Evolutionary conservation across 2,888 invertebrate genomes (phyloP).

Genomic region (Spodoptera picta): DNA sequence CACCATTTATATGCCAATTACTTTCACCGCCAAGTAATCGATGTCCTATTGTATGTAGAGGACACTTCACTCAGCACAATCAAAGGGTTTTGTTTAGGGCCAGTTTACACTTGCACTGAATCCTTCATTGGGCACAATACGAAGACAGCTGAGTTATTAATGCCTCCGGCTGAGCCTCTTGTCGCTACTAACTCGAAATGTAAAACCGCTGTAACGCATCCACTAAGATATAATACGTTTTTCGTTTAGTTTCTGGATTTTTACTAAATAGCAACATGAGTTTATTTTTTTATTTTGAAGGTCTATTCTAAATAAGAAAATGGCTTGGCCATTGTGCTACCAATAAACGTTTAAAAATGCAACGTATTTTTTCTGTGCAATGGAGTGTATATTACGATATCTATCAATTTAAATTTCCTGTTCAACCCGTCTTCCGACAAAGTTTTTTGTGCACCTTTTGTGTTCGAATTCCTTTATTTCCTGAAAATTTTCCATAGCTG

Average conservation of each 20-base stretch:
- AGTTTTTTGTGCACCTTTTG: background rate
- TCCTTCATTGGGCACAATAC: conserved; percentile 69
- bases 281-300: background rate
- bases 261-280: background rate
- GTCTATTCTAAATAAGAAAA: background rate
- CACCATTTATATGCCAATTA: conserved; percentile 72
- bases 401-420: conserved; percentile 11
- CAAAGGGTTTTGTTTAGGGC: conserved; percentile 63
- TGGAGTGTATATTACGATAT: conserved; percentile 21
- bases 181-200: conserved; percentile 63
- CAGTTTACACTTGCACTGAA: conserved; percentile 65
- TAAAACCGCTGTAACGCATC: conserved; percentile 49
- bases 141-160: conserved; percentile 73
- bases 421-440: conserved; percentile 19
- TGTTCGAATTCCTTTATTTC: background rate
- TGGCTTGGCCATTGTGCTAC: no score
- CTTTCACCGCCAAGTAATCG: conserved; percentile 74
- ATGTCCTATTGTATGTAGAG: conserved; percentile 73
- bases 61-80: conserved; percentile 50
- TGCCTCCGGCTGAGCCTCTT: conserved; percentile 62
- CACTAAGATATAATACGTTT: conserved; percentile 26
- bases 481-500: background rate
- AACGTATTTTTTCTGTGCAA: conserved; percentile 14
- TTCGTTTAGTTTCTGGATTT: background rate
- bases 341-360: background rate